Base-by-base conservation (phyloP, 2,888 invertebrate species). In the Chrysopilus asiliformis region DNA sequence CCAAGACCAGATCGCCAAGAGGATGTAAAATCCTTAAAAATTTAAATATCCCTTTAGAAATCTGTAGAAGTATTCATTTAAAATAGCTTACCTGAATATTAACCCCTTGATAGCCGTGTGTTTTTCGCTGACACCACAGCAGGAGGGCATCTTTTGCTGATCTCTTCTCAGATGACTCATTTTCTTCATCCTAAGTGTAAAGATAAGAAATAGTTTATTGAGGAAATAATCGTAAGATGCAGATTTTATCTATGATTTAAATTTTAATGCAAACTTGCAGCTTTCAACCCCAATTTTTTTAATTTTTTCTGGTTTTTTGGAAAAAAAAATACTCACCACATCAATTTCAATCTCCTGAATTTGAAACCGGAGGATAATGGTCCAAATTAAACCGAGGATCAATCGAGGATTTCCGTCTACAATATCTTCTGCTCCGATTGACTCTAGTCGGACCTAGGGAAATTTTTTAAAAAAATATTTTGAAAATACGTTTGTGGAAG, bases 341-440 rank as follows among this genome's bases (percentile, higher is more conserved):
- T 93, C 91, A 51, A 94, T 93, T 68, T 91, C 93, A 52, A 94
- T 94, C 70, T 93, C 93, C 65, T 94, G 95, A 52, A 98, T 98
- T 73, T 97, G 95, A 72, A 98, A 98, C 43, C 97, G 72, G 47
- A 98, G 72, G 67, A 98, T 98, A 56, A 98, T 98, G 42, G 97
- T 98, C 97, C 97, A 98, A 49, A 98, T 94, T 35, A 98, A 74
- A 50, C 97, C 97, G 46, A 98, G 76, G 59, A 97, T 98, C 46
- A 98, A 74, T 33, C 94, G 74, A 28, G 90, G 93, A 69, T 97
- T 97, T 20, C 95, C 91, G 64, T 98, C 97, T 44, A 95, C 93
- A 47, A 98, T 97, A 64, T 98, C 97, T 66, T 97, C 95, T 12
- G 97, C 95, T 45, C 97, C 97, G 55, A 98, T 97, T 53, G 93